Conservation (phyloP, 2,888 invertebrate genomes). For the Lepidocyrtoides sp. region DNA sequence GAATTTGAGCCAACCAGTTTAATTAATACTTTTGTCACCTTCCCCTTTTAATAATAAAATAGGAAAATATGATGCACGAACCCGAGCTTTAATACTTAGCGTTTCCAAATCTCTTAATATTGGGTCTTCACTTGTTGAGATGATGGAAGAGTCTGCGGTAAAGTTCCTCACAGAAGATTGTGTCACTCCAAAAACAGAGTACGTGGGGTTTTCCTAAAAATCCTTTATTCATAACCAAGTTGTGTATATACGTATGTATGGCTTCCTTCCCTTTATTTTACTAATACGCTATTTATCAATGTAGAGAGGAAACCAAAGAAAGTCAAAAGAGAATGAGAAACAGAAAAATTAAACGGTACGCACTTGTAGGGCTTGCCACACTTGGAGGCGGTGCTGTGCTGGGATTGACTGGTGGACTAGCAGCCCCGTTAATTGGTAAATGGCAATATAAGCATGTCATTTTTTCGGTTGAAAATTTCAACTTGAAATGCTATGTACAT, state of each 20-base stretch:
- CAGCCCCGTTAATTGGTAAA: conserved; percentile 89
- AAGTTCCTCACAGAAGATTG: conserved; percentile 87
- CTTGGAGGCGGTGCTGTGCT: conserved; percentile 90
- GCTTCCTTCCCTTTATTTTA: no score
- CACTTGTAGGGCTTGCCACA: conserved; percentile 90
- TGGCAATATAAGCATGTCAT: neutral
- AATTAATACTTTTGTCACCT: no score
- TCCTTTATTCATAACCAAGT: neutral
- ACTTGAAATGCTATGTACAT: no score
- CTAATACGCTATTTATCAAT: no score
- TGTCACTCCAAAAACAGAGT: conserved; percentile 83
- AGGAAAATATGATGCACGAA: conserved; percentile 90
- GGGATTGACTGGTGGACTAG: conserved; percentile 90
- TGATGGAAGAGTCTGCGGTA: conserved; percentile 89
- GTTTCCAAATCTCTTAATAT: conserved; percentile 88
- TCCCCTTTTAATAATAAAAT: no score
- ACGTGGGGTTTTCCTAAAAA: conserved; percentile 25
- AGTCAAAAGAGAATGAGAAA: conserved; percentile 87
- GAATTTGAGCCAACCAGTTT: no score
- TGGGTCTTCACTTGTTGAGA: conserved; percentile 87
- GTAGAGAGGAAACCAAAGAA: conserved; percentile 88
- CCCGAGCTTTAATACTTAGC: conserved; percentile 89
- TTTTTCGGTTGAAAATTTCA: neutral
- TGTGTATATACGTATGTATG: neutral
- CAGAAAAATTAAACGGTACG: conserved; percentile 89